Evolutionary conservation across 1,140 invertebrate species (phyloP), one percentile per base, ranked within the genome.

Genomic region (Onthophagus taurus): DNA sequence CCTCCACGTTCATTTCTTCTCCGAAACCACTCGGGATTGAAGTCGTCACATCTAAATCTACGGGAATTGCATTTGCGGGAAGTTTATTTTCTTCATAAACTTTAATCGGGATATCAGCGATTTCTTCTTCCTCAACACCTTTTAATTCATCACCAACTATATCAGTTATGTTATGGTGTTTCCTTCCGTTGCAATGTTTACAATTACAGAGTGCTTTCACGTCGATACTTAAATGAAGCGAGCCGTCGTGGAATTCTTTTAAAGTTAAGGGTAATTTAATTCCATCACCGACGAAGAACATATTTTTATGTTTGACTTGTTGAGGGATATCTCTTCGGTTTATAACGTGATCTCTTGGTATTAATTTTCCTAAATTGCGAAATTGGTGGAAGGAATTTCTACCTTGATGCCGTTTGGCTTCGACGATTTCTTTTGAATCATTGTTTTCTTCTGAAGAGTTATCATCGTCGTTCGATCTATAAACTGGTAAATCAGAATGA

Each of bases 241-340:
- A 45, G 12, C 50, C 50, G 29, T 52, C 50, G 6, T 44, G 19
- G 31, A 49, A 29, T 34, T 39, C 21, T 8, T 46, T 45, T 47
- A 52, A 47, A 29, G 46, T 48, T 29, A 52, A 31, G n/a, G 50
- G 50, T 7, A 52, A 20, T 35, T 47, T 36, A 11, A 52, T 52
- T 38, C 50, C 50, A 33, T 49, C 44, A 5, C 50, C 50, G 12
- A 52, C 23, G 24, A 52, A 52, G 26, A 49, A 52, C 24, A 52
- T 39, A 13, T 42, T 31, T 7, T 41, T 23, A 12, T 37, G 37
- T 21, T 37, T 44, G 24, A 42, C 33, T 16, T 48, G 45, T 5
- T 46, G 30, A 13, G 23, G 37, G 5, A 50, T 33, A 33, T 50
- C 48, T 16, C 48, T 17, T 13, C 18, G 18, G 13, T 45, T 37